Percentiles rank a stretch among this genome's conserved stretches.
phyloP scores from a whole-genome alignment of 2,797 vertebrate genomes.

The Acipenser transmontanus region DNA sequence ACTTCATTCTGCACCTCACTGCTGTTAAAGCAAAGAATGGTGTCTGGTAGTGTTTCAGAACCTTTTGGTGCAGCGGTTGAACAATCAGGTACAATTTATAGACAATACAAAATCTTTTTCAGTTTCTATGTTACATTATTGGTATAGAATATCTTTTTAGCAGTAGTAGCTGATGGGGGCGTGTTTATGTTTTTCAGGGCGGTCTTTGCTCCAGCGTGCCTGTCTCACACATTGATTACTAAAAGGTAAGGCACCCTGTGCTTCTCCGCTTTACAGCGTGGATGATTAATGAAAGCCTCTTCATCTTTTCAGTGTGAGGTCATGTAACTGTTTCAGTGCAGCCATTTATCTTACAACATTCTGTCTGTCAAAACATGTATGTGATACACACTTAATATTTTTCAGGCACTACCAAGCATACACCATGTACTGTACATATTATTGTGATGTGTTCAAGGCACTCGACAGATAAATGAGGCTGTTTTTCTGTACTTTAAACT shows the following conservation, averaged over 20 bases:
- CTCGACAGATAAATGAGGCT: too few species aligned
- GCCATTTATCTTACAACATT: constrained; percentile 47
- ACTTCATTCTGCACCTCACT: background rate
- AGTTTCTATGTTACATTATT: too few species aligned
- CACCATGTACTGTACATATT: too few species aligned
- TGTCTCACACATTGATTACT: constrained; percentile 71
- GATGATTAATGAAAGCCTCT: constrained; percentile 13
- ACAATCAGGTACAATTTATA: background rate
- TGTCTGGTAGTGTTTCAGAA: background rate
- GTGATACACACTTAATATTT: background rate
- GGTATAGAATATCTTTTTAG: too few species aligned
- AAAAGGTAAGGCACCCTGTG: constrained; percentile 60
- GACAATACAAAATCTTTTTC: too few species aligned
- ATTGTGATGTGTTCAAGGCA: too few species aligned
- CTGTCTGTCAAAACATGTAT: constrained; percentile 41
- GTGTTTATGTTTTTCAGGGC: constrained; percentile 50
- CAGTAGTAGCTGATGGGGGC: constrained; percentile 11
- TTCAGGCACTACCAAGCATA: too few species aligned
- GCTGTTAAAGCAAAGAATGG: background rate
- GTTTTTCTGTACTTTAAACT: too few species aligned
- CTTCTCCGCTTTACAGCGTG: background rate
- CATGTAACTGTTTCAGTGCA: constrained; percentile 40
- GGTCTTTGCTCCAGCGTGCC: constrained; percentile 72
- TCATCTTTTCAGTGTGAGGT: constrained; percentile 43
- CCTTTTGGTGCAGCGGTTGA: background rate